A percentile compares a stretch with the other conserved stretches of the same genome.
These are phyloP conservation scores for Rutilus rutilus DNA, from an alignment of 2,113 vertebrate species.

Conservation along the genomic window DNA sequence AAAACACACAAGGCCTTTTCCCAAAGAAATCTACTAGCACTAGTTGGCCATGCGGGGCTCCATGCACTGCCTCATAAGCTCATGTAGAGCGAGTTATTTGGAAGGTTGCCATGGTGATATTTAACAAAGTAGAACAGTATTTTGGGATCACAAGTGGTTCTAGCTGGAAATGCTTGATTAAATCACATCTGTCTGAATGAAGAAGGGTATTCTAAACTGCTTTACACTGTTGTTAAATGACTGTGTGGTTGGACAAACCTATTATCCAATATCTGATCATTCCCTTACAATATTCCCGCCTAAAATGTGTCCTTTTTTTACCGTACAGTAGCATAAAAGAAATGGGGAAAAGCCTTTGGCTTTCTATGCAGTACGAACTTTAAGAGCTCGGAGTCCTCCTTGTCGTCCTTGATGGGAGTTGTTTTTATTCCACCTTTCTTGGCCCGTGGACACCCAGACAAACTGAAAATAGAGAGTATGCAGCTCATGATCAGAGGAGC, in stretches of 20 bases:
- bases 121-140: slow-evolving; percentile 19
- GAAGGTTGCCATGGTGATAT: slow-evolving; percentile 39
- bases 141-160: slow-evolving; percentile 30
- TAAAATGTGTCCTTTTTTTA: slow-evolving; percentile 57
- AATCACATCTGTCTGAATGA: slow-evolving; percentile 11
- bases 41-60: not conserved
- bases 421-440: slow-evolving; percentile 99
- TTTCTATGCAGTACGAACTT: slow-evolving; percentile 89
- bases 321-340: slow-evolving; percentile 73
- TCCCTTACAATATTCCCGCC: not conserved
- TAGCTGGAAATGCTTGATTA: slow-evolving; percentile 21
- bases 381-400: slow-evolving; percentile 98
- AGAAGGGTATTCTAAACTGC: slow-evolving; percentile 60
- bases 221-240: slow-evolving; percentile 63
- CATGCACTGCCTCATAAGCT: slow-evolving; percentile 8
- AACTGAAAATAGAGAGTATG: slow-evolving; percentile 88
- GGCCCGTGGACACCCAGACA: slow-evolving; percentile 99
- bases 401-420: slow-evolving; percentile 95
- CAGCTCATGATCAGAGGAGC: slow-evolving; percentile 76
- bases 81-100: slow-evolving; percentile 1
- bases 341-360: slow-evolving; percentile 64
- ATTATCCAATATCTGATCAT: not conserved
- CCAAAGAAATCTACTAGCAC: slow-evolving; percentile 1
- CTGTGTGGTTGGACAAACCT: slow-evolving; percentile 63
- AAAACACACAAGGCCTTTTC: not conserved